Evolutionary conservation across 2,888 invertebrate species (phyloP), one percentile per base, ranked within the genome.

Genomic region (Rhimphoctona megacephalus): DNA sequence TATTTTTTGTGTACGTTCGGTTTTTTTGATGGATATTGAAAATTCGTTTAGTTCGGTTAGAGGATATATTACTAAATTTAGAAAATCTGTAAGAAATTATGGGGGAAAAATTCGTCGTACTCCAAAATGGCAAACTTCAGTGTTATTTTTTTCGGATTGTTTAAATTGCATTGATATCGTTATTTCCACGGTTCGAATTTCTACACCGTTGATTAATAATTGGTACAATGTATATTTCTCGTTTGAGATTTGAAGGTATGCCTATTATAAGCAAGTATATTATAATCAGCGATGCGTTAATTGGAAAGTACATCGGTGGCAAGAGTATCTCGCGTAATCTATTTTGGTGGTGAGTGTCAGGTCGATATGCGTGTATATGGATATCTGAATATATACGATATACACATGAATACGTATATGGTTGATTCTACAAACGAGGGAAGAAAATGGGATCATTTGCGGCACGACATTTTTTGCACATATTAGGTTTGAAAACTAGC

Each of bases 301-400:
- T 57, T 81, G 61, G 78, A 81, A 81, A 73, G 49, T 81, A 81
- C 70, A 81, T 64, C 64, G 81, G 36, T 61, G 49, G 81, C 64
- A 61, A 64, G 46, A 64, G 52, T 81, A 66, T 70, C 33, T 57
- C 22, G 36, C 46, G 36, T 72, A 52, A 76, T 64, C 39, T 54
- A 46, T 77, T 64, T 66, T 46, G n/a, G 57, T 70, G 22, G 57
- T 46, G 57, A 49, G 43, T 77, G 46, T 77, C 43, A 22, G 49
- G 33, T 64, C 46, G 36, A 57, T 57, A 73, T 36, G 39, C 36
- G 39, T 14, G 11, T 36, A 22, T 66, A 66, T 36, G 22, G 46
- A 33, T 66, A 3, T 17, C n/a, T 52, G 43, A 76, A 76, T 76
- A 76, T 61, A 8, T 19, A 39, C 4, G 22, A 61, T 43, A 46